Percentiles rank a stretch among this genome's conserved stretches.
Evolutionary conservation across 2,797 vertebrate genomes (phyloP).

Genomic region (Microctenopoma steveboyesi): DNA sequence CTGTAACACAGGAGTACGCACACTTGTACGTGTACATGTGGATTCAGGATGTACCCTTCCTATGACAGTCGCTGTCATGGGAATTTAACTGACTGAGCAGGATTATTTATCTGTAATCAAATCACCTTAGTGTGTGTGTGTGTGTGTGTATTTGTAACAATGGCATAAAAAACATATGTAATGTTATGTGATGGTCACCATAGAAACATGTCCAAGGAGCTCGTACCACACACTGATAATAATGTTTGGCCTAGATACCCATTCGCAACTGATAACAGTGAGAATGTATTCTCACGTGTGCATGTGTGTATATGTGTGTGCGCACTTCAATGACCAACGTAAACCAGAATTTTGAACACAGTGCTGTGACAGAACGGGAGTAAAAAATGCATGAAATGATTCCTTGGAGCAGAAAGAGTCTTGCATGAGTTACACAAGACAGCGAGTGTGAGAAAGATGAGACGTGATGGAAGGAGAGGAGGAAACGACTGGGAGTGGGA

Average conservation of each 20-base stretch:
- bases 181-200: constrained; percentile 80
- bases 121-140: constrained; percentile 38
- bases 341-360: constrained; percentile 69
- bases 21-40: constrained; percentile 1
- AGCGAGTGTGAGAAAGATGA: constrained; percentile 61
- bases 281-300: constrained; percentile 35
- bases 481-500: constrained; percentile 38
- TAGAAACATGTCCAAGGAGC: constrained; percentile 76
- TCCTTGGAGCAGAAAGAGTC: constrained; percentile 70
- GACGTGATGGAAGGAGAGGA: constrained; percentile 55
- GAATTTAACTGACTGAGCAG: constrained; percentile 56
- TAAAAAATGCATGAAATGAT: constrained; percentile 79
- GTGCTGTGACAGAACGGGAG: constrained; percentile 52
- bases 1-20: constrained; percentile 30
- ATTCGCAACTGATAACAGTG: constrained; percentile 66
- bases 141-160: constrained; percentile 35
- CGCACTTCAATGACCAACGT: constrained; percentile 59
- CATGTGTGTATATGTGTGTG: constrained; percentile 39
- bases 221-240: constrained; percentile 70
- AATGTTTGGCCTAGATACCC: constrained; percentile 80
- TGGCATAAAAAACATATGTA: constrained; percentile 56
- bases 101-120: constrained; percentile 68
- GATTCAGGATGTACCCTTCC: constrained; percentile 41
- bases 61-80: constrained; percentile 59
- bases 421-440: constrained; percentile 68